Evolutionary conservation across 2,113 vertebrate species (phyloP), one percentile per base, ranked within the genome.

Genomic region (Crotalus horridus): DNA sequence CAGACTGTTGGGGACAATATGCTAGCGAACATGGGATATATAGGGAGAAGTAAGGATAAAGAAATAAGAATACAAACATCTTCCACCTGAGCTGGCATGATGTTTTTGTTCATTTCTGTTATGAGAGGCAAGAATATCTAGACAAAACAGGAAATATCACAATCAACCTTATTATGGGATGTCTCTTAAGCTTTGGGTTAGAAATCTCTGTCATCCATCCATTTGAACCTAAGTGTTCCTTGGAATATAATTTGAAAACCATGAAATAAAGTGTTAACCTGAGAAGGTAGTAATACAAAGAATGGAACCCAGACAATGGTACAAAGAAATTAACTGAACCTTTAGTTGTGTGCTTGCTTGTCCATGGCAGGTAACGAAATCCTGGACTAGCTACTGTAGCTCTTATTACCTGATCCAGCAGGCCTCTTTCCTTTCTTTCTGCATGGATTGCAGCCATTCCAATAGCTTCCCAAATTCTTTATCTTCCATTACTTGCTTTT

Each of bases 381-480:
- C 10, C 21, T 61, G 39, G n/a, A 46, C 10, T 61, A 59, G 24
- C 39, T 89, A 43, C 9, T 86, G 85, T 51, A 51, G 86, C 10
- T 13, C 15, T 13, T 87, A 26, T 6, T 69, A 15, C 9, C 88
- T 48, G 39, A 48, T 43, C 55, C 55, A 56, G 17, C 54, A 58
- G n/a, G 17, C 2, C 17, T 26, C 26, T 86, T 26, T 29, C 29
- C 46, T 26, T 24, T 56, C 29, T 39, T 88, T 69, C 39, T 39
- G 74, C 74, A 43, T 43, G 4, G 86, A 93, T 33, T 94, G 91
- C 89, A 88, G 46, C 81, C 89, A 90, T 54, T 86, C 64, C 89
- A 85, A 26, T 74, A 85, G 92, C 39, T 46, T 74, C 23, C 90
- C 33, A 85, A 89, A 90, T 9, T 64, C 6, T n/a, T 90, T 64